Percentiles rank a stretch among this genome's conserved stretches.
phyloP scores from a whole-genome alignment of 2,113 vertebrate genomes.

The Mesocricetus auratus region DNA sequence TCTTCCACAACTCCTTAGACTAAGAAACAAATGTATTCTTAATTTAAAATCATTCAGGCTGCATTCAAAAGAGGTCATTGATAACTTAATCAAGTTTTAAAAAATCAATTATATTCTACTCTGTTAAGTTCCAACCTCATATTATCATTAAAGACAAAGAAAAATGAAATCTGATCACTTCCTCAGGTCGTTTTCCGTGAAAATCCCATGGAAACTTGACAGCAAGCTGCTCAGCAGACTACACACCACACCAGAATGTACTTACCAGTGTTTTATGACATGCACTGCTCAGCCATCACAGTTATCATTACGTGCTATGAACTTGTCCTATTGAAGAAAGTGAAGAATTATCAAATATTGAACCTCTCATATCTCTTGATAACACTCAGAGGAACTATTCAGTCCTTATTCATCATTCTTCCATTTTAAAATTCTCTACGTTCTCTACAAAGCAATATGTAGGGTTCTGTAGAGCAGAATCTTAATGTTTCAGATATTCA shows the following conservation, averaged over 20 bases:
- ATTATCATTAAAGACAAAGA: constrained; percentile 69
- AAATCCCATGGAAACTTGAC: constrained; percentile 66
- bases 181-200: constrained; percentile 43
- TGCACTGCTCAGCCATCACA: constrained; percentile 25
- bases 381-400: background rate
- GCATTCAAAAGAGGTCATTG: constrained; percentile 62
- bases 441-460: constrained; percentile 19
- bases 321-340: constrained; percentile 67
- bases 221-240: constrained; percentile 34
- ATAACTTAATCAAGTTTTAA: constrained; percentile 81
- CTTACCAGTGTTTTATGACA: constrained; percentile 58
- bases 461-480: constrained; percentile 53
- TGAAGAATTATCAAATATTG: constrained; percentile 67
- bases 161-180: constrained; percentile 77
- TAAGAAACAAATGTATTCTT: constrained; percentile 30
- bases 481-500: constrained; percentile 71
- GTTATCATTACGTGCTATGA: constrained; percentile 24
- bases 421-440: constrained; percentile 34
- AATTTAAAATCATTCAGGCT: constrained; percentile 46
- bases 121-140: constrained; percentile 69
- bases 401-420: constrained; percentile 62
- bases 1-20: background rate
- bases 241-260: constrained; percentile 2
- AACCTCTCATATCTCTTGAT: constrained; percentile 48
- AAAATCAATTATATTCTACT: constrained; percentile 80